Conservation (phyloP, 2,113 vertebrate species). For the Physeter macrocephalus region DNA sequence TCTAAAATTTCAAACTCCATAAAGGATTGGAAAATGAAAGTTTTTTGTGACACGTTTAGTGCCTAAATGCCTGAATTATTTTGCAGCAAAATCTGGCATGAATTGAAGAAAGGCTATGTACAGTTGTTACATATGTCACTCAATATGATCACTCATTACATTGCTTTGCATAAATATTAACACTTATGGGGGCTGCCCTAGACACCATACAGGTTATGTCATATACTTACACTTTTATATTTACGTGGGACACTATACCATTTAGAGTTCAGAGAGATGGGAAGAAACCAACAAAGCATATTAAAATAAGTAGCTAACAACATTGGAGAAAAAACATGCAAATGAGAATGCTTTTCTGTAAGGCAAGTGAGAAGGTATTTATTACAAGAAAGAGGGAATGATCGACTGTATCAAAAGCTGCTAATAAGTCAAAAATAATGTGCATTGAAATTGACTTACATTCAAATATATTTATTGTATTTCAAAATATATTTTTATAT, state of each 20-base stretch:
- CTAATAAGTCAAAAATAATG: neutral
- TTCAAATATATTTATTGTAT: neutral
- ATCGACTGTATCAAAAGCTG: neutral
- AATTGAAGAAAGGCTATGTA: neutral
- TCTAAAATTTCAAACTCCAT: neutral
- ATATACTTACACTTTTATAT: neutral
- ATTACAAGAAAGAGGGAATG: neutral
- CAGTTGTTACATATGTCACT: neutral
- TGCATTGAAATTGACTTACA: neutral
- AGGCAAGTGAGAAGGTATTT: neutral
- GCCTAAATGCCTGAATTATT: neutral
- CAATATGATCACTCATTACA: neutral
- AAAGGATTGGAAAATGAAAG: neutral
- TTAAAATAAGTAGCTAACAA: neutral
- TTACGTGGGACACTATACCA: neutral
- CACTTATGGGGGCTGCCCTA: neutral
- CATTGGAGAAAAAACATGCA: neutral
- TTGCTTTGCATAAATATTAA: neutral
- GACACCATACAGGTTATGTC: too few relatives aligned
- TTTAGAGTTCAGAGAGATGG: neutral
- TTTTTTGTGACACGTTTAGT: neutral
- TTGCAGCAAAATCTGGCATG: neutral
- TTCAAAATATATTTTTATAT: neutral
- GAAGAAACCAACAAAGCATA: neutral
- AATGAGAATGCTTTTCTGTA: neutral